These are phyloP conservation scores for Lynx canadensis DNA, from an alignment of 2,113 vertebrate species.

Conservation along the genomic window DNA sequence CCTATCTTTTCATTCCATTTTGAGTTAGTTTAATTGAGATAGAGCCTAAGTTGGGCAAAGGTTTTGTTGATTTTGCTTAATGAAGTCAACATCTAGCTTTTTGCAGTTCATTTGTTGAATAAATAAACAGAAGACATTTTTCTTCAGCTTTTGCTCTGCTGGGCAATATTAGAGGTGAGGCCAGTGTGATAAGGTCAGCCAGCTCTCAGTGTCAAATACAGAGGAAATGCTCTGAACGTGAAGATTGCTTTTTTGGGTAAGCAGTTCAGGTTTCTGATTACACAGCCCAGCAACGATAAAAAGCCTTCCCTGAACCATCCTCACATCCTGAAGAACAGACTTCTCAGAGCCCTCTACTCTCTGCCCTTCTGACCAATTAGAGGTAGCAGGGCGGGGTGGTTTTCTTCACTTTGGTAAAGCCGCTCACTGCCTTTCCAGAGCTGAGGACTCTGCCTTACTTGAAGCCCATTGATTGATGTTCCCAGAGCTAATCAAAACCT, in stretches of 20 bases:
- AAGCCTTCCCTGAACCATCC: conserved; percentile 64
- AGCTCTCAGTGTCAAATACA: neutral
- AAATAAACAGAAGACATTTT: conserved; percentile 27
- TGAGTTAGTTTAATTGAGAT: neutral
- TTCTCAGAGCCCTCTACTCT: conserved; percentile 63
- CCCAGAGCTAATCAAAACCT: conserved; percentile 40
- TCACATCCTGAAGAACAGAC: conserved; percentile 66
- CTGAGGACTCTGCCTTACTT: neutral
- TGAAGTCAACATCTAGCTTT: conserved; percentile 25
- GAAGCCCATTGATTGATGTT: neutral
- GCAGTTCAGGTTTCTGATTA: conserved; percentile 76
- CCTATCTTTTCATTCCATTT: neutral
- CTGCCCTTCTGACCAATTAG: conserved; percentile 62
- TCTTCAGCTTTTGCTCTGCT: neutral
- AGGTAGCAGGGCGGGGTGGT: neutral
- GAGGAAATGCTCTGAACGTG: neutral
- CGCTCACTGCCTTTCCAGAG: neutral
- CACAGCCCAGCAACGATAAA: conserved; percentile 67
- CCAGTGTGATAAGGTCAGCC: neutral
- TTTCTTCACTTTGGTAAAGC: conserved; percentile 2
- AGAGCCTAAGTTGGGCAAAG: neutral
- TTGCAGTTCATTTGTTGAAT: neutral
- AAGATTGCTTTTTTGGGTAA: neutral
- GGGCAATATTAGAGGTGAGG: neutral
- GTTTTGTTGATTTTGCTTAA: conserved; percentile 17